Evolutionary conservation across 2,888 invertebrate genomes (phyloP).

Genomic region (Seira musarum): DNA sequence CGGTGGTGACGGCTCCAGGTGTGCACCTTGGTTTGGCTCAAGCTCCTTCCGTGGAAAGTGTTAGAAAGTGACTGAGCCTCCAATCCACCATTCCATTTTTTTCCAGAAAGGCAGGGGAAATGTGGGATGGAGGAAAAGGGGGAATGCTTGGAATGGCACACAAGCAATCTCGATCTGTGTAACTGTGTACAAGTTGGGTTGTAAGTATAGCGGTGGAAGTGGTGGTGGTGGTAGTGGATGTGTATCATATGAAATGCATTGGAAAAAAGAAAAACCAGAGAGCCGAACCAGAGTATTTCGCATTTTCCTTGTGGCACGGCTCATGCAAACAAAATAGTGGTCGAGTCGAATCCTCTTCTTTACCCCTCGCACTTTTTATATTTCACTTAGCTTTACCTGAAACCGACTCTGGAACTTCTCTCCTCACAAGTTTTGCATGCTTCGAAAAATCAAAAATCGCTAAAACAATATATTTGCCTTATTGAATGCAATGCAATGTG

Average conservation of each 20-base stretch:
- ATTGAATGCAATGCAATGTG: too few species aligned
- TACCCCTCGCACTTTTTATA: too few species aligned
- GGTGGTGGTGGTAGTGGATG: neutral
- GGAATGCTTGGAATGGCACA: neutral
- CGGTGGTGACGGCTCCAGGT: neutral
- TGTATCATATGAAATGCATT: neutral
- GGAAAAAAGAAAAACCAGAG: neutral
- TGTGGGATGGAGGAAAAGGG: slow-evolving; percentile 32
- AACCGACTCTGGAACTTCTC: too few species aligned
- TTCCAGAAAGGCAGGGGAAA: slow-evolving; percentile 38
- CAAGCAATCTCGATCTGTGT: slow-evolving; percentile 3
- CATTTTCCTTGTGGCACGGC: neutral
- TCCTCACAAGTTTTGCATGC: too few species aligned
- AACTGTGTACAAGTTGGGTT: too few species aligned
- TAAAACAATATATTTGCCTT: too few species aligned
- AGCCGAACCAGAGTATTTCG: too few species aligned
- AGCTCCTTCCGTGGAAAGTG: neutral
- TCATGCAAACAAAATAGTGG: too few species aligned
- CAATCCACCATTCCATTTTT: slow-evolving; percentile 29
- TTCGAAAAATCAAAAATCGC: too few species aligned
- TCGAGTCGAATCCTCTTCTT: too few species aligned
- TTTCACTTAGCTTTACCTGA: too few species aligned
- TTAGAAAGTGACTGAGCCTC: neutral
- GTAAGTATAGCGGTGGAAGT: neutral
- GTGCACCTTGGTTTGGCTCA: neutral